Evolutionary conservation across 2,113 vertebrate species (phyloP).

Genomic region (Oreochromis tanganicae): DNA sequence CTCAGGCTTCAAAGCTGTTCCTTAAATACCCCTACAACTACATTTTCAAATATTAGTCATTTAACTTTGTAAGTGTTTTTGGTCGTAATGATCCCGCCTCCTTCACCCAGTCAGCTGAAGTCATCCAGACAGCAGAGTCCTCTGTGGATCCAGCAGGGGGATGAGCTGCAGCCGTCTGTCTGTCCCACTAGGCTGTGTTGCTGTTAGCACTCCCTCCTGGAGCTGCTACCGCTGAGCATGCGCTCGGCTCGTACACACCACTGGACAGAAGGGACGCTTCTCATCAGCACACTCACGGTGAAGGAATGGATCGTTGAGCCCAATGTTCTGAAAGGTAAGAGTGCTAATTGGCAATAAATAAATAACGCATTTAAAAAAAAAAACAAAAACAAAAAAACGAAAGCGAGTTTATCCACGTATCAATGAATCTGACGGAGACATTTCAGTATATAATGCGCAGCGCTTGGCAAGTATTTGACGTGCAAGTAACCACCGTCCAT

Average conservation of each 20-base stretch:
- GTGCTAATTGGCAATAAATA: not conserved
- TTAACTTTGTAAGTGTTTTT: not conserved
- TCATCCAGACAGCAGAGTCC: not conserved
- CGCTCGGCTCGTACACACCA: not conserved
- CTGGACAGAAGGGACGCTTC: not conserved
- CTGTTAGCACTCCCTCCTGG: not conserved
- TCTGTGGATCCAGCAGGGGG: not conserved
- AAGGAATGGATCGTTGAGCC: constrained; percentile 16
- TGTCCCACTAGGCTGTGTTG: constrained; percentile 1
- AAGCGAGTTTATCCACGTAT: not conserved
- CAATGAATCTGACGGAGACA: not conserved
- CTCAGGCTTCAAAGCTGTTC: not conserved
- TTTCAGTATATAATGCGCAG: not conserved
- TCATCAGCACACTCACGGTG: not conserved
- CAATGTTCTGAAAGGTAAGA: constrained; percentile 35
- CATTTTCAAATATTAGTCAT: not conserved
- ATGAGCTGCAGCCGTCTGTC: not conserved
- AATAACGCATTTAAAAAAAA: not conserved
- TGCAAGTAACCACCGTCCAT: not conserved
- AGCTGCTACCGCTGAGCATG: constrained; percentile 1
- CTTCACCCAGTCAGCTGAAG: not conserved
- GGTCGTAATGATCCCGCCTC: not conserved
- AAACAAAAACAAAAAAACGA: not conserved
- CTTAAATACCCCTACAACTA: not conserved
- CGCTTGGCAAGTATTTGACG: not conserved